A percentile compares a stretch with the other conserved stretches of the same genome.
Conservation (phyloP, 2,797 vertebrate species). For the Silurus aristotelis region DNA sequence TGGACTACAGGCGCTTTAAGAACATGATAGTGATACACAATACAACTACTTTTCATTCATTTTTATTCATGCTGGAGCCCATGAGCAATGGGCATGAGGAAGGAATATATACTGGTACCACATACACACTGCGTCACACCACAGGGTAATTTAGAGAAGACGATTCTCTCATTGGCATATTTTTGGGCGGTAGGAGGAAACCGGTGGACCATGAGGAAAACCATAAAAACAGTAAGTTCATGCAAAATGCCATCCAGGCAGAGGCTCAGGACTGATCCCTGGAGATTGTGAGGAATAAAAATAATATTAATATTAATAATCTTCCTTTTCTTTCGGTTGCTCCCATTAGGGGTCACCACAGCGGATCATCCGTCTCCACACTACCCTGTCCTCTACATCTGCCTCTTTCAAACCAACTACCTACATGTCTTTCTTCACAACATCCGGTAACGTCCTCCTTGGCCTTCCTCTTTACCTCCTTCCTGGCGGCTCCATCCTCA, state of each 20-base stretch:
- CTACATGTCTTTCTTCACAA: too few relatives aligned
- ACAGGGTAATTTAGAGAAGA: background rate
- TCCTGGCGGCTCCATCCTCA: too few relatives aligned
- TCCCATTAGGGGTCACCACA: too few relatives aligned
- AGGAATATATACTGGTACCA: background rate
- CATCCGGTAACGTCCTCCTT: too few relatives aligned
- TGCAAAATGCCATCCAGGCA: background rate
- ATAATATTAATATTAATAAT: background rate
- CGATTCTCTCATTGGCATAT: background rate
- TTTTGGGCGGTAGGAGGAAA: background rate
- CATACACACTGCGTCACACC: background rate
- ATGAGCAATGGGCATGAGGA: background rate
- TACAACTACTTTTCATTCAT: conserved; percentile 1
- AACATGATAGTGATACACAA: background rate
- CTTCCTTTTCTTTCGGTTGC: too few relatives aligned
- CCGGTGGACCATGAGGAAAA: background rate
- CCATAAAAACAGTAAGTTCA: background rate
- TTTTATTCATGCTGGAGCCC: background rate
- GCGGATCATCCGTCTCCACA: too few relatives aligned
- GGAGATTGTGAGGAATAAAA: background rate
- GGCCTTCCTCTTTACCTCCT: too few relatives aligned
- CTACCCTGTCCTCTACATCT: too few relatives aligned
- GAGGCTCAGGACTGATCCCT: background rate
- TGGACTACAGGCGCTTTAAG: background rate
- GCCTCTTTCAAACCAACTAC: too few relatives aligned